Conservation (phyloP, 1,140 invertebrate genomes). For the Camponotus floridanus region DNA sequence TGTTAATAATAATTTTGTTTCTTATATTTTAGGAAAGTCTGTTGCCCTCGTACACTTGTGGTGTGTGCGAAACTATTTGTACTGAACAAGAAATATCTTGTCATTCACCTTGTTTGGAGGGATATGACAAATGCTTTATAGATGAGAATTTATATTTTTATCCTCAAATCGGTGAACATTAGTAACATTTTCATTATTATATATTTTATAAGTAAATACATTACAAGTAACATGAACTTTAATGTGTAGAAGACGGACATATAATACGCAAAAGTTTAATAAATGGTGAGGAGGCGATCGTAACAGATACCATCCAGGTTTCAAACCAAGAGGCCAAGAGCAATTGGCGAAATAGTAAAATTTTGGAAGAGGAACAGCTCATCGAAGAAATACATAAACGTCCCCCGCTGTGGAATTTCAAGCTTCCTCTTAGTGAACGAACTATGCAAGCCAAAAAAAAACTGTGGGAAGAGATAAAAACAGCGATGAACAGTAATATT, state of each 20-base stretch:
- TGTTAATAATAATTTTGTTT: constrained; percentile 27
- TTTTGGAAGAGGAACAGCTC: neutral
- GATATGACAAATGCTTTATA: neutral
- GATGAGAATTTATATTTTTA: constrained; percentile 14
- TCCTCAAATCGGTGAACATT: neutral
- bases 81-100: neutral
- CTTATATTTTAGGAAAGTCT: constrained; percentile 16
- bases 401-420: constrained; percentile 9
- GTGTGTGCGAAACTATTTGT: neutral
- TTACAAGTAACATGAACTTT: neutral
- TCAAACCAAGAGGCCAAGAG: neutral
- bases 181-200: neutral
- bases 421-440: neutral
- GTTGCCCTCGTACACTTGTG: neutral
- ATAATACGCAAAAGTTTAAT: constrained; percentile 17
- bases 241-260: neutral
- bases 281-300: neutral
- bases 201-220: constrained; percentile 8
- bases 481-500: neutral
- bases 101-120: neutral
- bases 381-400: neutral
- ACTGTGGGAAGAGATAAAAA: neutral
- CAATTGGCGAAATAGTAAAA: constrained; percentile 16
- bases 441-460: neutral
- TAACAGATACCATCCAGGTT: neutral